phyloP scores from a whole-genome alignment of 2,113 vertebrate genomes.

The Epinephelus fuscoguttatus region DNA sequence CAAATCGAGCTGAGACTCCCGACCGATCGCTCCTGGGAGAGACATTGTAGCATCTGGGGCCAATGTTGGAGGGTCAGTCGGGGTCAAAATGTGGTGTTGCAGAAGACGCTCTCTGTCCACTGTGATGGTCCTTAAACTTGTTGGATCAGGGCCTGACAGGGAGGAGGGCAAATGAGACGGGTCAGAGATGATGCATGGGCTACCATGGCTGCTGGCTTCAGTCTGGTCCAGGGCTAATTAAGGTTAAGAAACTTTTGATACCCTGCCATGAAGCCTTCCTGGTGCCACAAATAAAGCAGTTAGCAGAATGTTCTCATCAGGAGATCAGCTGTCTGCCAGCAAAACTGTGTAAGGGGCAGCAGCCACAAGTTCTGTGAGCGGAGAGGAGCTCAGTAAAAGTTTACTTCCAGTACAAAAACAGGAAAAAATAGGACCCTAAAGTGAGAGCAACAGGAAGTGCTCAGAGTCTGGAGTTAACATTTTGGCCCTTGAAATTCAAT shows the following conservation, averaged over 20 bases:
- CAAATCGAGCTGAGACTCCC: background rate
- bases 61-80: background rate
- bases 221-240: background rate
- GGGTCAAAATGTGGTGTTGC: background rate
- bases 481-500: too few species aligned
- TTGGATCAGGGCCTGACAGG: too few species aligned
- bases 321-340: background rate
- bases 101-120: background rate
- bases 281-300: background rate
- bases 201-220: background rate
- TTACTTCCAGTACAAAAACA: background rate
- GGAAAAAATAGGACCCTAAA: background rate
- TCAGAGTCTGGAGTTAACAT: too few species aligned
- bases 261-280: background rate
- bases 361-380: background rate
- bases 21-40: background rate
- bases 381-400: background rate
- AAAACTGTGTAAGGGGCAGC: background rate
- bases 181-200: background rate
- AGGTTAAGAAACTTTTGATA: background rate
- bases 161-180: accelerated
- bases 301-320: background rate
- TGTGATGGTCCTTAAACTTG: background rate
- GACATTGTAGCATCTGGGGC: slow-evolving; percentile 15
- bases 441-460: background rate